Percentiles rank a stretch among this genome's conserved stretches.
Evolutionary conservation across 2,113 vertebrate genomes (phyloP).

Genomic region (Dicerorhinus sumatrensis): DNA sequence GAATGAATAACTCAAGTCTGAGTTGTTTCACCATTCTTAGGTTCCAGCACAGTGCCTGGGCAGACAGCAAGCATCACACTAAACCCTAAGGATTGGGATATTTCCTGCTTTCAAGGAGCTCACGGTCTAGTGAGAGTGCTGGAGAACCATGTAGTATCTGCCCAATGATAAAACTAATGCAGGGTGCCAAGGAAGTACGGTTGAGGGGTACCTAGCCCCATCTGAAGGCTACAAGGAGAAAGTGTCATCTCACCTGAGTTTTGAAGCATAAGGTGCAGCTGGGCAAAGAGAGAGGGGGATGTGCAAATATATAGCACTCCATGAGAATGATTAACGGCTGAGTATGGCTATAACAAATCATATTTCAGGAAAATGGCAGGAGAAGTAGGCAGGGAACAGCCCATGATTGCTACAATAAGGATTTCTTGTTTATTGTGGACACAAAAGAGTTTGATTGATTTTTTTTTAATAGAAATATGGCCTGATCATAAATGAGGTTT

Average conservation of each 20-base stretch:
- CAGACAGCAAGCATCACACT: not conserved
- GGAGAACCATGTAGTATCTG: not conserved
- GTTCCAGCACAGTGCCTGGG: not conserved
- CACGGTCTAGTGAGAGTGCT: not conserved
- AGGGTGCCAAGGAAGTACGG: not conserved
- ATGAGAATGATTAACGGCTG: not conserved
- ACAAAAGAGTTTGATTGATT: not conserved
- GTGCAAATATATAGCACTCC: not conserved
- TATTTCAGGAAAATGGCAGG: not conserved
- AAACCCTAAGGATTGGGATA: not conserved
- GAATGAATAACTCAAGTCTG: not conserved
- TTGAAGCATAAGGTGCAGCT: not conserved
- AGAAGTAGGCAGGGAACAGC: not conserved
- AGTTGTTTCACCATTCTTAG: not conserved
- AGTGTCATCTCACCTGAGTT: not conserved
- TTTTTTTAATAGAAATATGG: not conserved
- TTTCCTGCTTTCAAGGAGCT: not conserved
- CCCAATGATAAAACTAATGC: not conserved
- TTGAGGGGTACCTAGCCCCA: not conserved
- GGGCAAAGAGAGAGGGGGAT: not conserved
- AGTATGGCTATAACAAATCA: not conserved
- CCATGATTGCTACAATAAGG: not conserved
- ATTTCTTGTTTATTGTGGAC: not conserved
- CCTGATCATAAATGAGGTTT: not conserved
- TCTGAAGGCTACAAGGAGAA: not conserved